Evolutionary conservation across 1,140 invertebrate genomes (phyloP), one percentile per base, ranked within the genome.

Genomic region (Eumaeus atala): DNA sequence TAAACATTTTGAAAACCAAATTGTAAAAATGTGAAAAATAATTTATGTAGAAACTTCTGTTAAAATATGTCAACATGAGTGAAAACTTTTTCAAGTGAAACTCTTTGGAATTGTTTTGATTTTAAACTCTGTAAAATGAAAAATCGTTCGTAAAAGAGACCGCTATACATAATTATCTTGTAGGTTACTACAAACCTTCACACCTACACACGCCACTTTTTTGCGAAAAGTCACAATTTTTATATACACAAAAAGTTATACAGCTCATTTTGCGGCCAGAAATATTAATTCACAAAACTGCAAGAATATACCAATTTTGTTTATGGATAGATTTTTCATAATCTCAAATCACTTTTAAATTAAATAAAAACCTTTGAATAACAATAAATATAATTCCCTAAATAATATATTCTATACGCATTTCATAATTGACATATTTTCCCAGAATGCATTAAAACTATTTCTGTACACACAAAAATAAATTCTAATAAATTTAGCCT

Each of bases 1-100:
- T 40, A 52, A 42, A 42, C 40, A 53, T 33, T 14, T 40, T 53
- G 40, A 16, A 44, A 44, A 53, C 17, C 40, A 53, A 21, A 53
- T 18, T 40, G 35, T 53, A 33, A 52, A 28, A 35, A 12, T 12
- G 42, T 14, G 5, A 52, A 3, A 35, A 35, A 34, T 9, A 49
- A 49, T 16, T 16, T 14, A 14, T 33, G 33, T 33, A 49, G 21
- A 28, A 28, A 6, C 21, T 44, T 44, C 40, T 14, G 40, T 16
- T 16, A 44, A 44, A 44, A 44, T 44, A 44, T 44, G 40, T 44
- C 40, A 44, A 10, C 9, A 7, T 12, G 14, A 44, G 14, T 16
- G 14, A 16, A 14, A 28, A 28, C 21, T 28, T 28, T 28, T 28
- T 28, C 2, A 3, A 6, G 21, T 28, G 21, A 28, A 28, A 28